Evolutionary conservation across 1,140 invertebrate species (phyloP).

Genomic region (Manduca sexta): DNA sequence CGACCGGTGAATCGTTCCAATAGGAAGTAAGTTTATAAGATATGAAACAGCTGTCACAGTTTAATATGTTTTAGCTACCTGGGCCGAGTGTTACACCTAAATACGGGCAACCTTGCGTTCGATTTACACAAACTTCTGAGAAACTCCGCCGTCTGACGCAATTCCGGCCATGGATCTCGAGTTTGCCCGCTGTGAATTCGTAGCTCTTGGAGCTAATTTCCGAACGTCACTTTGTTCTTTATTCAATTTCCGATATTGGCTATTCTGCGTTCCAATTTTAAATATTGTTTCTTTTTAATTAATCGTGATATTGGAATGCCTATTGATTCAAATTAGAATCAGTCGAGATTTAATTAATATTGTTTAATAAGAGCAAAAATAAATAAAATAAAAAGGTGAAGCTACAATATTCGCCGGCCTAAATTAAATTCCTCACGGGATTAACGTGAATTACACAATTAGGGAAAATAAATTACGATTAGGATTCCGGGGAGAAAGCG

Average conservation of each 20-base stretch:
- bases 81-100: constrained; percentile 32
- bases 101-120: constrained; percentile 38
- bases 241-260: constrained; percentile 69
- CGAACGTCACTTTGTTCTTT: constrained; percentile 71
- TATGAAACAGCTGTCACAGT: too few species aligned
- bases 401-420: constrained; percentile 10
- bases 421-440: constrained; percentile 35
- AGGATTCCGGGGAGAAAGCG: constrained; percentile 17
- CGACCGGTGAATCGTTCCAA: too few species aligned
- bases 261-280: constrained; percentile 42
- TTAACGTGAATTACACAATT: constrained; percentile 43
- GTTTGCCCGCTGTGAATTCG: constrained; percentile 47
- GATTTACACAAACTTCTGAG: constrained; percentile 58
- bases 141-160: constrained; percentile 58
- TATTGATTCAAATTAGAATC: constrained; percentile 14
- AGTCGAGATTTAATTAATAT: constrained; percentile 18
- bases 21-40: too few species aligned
- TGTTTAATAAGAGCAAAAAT: constrained; percentile 19
- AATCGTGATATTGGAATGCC: constrained; percentile 1
- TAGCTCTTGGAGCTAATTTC: constrained; percentile 69
- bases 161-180: constrained; percentile 66
- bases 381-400: constrained; percentile 16
- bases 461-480: constrained; percentile 41
- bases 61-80: constrained; percentile 12
- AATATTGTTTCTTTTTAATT: constrained; percentile 32